phyloP scores from a whole-genome alignment of 2,888 invertebrate species.

The Drosophila heteroneura region DNA sequence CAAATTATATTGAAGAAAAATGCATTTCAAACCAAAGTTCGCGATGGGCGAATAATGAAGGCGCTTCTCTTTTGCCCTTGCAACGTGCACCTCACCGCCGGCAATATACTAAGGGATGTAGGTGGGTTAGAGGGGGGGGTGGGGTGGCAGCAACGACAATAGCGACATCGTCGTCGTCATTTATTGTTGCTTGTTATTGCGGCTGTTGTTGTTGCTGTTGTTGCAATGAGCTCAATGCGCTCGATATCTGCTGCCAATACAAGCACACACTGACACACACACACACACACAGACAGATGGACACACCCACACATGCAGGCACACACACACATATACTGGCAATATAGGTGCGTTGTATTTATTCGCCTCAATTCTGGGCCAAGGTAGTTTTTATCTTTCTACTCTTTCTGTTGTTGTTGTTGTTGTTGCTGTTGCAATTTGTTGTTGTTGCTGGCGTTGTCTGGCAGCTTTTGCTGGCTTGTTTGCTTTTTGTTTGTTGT shows the following conservation, averaged over 20 bases:
- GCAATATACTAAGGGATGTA: not conserved
- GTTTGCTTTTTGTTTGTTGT: conserved; percentile 37
- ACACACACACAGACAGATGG: conserved; percentile 28
- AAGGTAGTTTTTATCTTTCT: conserved; percentile 82
- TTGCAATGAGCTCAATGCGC: conserved; percentile 60
- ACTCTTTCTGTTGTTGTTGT: conserved; percentile 53
- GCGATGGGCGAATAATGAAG: conserved; percentile 29
- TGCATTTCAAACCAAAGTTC: conserved; percentile 37
- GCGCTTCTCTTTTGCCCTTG: conserved; percentile 42
- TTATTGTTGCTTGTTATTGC: conserved; percentile 64
- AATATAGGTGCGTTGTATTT: conserved; percentile 76
- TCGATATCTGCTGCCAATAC: conserved; percentile 73
- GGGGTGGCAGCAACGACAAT: conserved; percentile 23
- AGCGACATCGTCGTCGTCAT: conserved; percentile 56
- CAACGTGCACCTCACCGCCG: conserved; percentile 6
- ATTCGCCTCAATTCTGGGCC: conserved; percentile 79
- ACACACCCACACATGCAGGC: conserved; percentile 52
- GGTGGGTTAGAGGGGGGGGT: not conserved
- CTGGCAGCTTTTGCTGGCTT: conserved; percentile 56
- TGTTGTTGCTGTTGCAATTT: conserved; percentile 10
- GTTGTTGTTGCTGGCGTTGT: conserved; percentile 26
- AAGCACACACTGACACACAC: conserved; percentile 39
- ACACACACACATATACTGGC: conserved; percentile 19
- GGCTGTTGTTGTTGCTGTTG: conserved; percentile 28
- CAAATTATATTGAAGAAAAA: conserved; percentile 4